These are phyloP conservation scores for Oophaga pumilio DNA, from an alignment of 2,113 vertebrate genomes.

Conservation along the genomic window DNA sequence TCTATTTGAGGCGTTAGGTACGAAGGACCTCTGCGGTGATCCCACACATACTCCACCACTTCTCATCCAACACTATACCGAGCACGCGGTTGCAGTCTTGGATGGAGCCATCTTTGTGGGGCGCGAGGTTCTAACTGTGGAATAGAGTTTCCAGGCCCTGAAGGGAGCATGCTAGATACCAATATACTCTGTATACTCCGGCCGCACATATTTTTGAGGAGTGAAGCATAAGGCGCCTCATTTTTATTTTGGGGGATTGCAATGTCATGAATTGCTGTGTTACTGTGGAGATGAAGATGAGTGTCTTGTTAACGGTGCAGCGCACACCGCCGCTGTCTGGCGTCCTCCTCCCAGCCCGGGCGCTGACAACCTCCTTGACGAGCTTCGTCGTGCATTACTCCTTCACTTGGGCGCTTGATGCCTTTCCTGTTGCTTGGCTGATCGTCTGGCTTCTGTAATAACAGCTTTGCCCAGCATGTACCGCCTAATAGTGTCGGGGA, in stretches of 20 bases:
- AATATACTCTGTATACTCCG: too few species aligned
- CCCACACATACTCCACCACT: too few species aligned
- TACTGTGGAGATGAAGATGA: slow-evolving; percentile 31
- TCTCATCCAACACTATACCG: too few species aligned
- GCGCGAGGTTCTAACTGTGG: background rate
- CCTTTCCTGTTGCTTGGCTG: slow-evolving; percentile 46
- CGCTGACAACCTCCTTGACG: slow-evolving; percentile 48
- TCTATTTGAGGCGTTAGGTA: too few species aligned
- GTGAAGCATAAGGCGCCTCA: background rate
- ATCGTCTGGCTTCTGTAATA: slow-evolving; percentile 48
- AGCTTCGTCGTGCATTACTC: slow-evolving; percentile 9
- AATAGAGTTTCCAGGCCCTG: too few species aligned
- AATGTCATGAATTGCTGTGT: background rate
- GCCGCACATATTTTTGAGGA: background rate
- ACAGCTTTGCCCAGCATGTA: slow-evolving; percentile 56
- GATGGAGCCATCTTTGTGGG: background rate
- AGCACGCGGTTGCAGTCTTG: too few species aligned
- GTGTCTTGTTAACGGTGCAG: slow-evolving; percentile 43
- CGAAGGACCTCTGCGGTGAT: too few species aligned
- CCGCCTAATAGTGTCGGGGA: slow-evolving; percentile 45
- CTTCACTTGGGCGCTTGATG: slow-evolving; percentile 52
- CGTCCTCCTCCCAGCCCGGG: background rate
- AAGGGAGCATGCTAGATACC: too few species aligned
- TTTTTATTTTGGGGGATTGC: too few species aligned
- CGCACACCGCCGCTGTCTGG: slow-evolving; percentile 45